phyloP scores from a whole-genome alignment of 2,797 vertebrate genomes.

The Podargus strigoides region DNA sequence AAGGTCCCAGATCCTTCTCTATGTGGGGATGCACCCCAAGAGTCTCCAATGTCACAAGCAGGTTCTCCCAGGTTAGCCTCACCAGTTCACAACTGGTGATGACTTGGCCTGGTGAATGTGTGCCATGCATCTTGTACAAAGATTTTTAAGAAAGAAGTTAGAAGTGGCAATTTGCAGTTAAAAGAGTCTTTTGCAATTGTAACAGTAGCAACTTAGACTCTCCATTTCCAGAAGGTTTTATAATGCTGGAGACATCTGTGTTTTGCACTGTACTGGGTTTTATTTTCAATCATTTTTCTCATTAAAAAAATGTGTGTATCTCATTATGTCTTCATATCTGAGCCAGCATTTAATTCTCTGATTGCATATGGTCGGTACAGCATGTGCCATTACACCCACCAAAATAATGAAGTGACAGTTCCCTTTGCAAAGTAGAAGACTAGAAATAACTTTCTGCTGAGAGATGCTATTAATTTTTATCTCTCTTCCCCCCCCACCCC shows the following conservation, averaged over 20 bases:
- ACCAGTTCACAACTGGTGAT: not conserved
- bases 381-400: constrained; percentile 65
- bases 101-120: not conserved
- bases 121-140: not conserved
- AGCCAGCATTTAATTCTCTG: constrained; percentile 59
- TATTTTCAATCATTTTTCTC: constrained; percentile 64
- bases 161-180: not conserved
- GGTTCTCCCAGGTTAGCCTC: not conserved
- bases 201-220: not conserved
- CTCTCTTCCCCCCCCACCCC: fast-evolving
- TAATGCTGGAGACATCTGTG: constrained; percentile 34
- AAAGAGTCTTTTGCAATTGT: not conserved
- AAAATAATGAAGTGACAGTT: constrained; percentile 55
- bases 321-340: constrained; percentile 47
- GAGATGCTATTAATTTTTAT: constrained; percentile 42
- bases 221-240: constrained; percentile 11
- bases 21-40: not conserved
- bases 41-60: not conserved
- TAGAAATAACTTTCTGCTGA: constrained; percentile 64
- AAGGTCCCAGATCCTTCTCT: not conserved
- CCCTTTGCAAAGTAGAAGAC: constrained; percentile 36
- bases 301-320: constrained; percentile 42
- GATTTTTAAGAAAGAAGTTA: not conserved
- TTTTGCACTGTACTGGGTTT: constrained; percentile 22
- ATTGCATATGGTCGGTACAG: constrained; percentile 59